These are phyloP conservation scores for Amorpha juglandis DNA, from an alignment of 2,888 invertebrate species.

Conservation along the genomic window DNA sequence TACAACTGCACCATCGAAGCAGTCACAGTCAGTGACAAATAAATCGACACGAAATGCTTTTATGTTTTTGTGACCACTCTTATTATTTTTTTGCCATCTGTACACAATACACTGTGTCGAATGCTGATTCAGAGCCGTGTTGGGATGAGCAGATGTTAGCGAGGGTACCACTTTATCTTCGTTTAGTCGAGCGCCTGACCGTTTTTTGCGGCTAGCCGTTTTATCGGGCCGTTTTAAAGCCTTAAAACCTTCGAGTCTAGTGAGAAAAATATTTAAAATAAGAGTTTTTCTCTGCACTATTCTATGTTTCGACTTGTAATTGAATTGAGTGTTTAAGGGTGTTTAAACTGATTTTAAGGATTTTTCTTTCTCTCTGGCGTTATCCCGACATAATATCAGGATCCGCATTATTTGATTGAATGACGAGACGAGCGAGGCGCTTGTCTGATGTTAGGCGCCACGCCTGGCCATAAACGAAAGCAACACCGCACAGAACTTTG, in stretches of 20 bases:
- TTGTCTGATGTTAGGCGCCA: no score
- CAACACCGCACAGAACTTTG: no score
- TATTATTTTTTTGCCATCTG: neutral
- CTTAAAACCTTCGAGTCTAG: slow-evolving; percentile 14
- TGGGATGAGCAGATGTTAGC: slow-evolving; percentile 40
- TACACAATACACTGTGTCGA: slow-evolving; percentile 1
- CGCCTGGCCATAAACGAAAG: no score
- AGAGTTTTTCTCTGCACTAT: neutral
- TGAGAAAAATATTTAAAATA: slow-evolving; percentile 6
- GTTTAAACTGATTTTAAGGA: neutral
- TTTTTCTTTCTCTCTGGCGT: no score
- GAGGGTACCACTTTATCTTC: slow-evolving; percentile 33
- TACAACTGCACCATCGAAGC: no score
- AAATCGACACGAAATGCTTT: no score
- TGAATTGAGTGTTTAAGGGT: neutral
- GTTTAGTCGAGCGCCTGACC: slow-evolving; percentile 28
- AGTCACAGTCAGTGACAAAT: no score
- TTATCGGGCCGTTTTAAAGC: slow-evolving; percentile 26
- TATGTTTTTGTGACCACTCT: neutral
- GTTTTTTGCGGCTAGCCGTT: slow-evolving; percentile 30
- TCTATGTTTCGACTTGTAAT: neutral
- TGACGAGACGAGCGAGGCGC: no score
- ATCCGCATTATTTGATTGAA: no score
- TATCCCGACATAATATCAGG: no score
- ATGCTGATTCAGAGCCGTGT: slow-evolving; percentile 37